Percentiles rank a stretch among this genome's conserved stretches.
Evolutionary conservation across 1,140 invertebrate genomes (phyloP).

Genomic region (Bombus picipes): DNA sequence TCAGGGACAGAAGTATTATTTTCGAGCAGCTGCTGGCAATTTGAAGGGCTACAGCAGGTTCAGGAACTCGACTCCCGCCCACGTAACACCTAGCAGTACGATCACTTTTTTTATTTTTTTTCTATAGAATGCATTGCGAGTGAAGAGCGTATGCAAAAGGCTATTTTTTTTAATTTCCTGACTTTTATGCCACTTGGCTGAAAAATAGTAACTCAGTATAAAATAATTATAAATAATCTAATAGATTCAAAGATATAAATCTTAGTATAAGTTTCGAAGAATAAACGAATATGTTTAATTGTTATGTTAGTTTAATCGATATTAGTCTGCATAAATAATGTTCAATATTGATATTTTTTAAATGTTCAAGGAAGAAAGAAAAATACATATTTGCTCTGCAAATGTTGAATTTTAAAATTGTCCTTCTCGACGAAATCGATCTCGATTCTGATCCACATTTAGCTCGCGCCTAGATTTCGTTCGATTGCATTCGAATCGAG

Average conservation of each 20-base stretch:
- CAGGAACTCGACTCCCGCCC: conserved; percentile 88
- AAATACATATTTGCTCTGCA: not conserved
- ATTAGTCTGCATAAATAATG: no score
- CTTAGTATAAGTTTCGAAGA: no score
- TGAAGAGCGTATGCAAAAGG: not conserved
- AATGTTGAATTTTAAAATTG: not conserved
- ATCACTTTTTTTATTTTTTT: not conserved
- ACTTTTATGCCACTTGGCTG: no score
- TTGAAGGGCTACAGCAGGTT: conserved; percentile 95
- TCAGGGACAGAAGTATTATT: conserved; percentile 93
- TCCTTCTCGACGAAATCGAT: not conserved
- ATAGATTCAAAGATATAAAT: no score
- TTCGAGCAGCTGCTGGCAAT: conserved; percentile 93
- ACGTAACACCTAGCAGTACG: conserved; percentile 95
- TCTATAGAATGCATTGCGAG: not conserved
- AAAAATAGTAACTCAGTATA: no score
- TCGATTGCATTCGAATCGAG: not conserved
- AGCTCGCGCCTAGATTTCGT: not conserved
- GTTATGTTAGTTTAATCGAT: no score
- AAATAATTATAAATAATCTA: no score
- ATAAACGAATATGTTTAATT: no score
- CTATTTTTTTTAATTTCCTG: no score
- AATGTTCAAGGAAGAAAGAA: not conserved
- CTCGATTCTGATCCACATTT: not conserved
- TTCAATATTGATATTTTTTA: no score